Conservation (phyloP, 2,113 vertebrate genomes). For the Eulemur rufifrons region DNA sequence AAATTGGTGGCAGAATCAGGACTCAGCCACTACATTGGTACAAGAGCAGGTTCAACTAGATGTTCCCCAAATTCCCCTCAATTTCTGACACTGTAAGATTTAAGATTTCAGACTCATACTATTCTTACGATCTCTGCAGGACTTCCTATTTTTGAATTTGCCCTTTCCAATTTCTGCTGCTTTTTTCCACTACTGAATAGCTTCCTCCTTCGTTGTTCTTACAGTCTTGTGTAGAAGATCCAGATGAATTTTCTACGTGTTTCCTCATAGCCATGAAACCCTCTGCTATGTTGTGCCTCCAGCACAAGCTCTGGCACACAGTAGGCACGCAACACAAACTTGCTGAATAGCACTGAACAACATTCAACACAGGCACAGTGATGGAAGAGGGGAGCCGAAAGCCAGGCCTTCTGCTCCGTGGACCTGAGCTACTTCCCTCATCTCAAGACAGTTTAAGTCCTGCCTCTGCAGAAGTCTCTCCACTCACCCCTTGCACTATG, state of each 20-base stretch:
- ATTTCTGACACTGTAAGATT: background rate
- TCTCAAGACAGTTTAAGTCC: background rate
- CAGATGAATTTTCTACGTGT: background rate
- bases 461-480: background rate
- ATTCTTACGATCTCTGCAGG: background rate
- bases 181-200: background rate
- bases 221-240: background rate
- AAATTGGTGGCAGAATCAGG: background rate
- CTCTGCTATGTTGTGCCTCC: background rate
- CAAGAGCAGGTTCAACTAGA: background rate
- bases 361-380: background rate
- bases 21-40: background rate
- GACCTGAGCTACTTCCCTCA: background rate
- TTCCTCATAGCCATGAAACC: background rate
- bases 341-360: background rate
- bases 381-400: background rate
- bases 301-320: background rate
- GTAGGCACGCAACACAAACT: background rate
- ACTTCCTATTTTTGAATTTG: background rate
- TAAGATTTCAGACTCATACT: background rate
- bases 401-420: background rate
- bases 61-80: background rate
- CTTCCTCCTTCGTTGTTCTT: background rate
- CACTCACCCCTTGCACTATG: background rate
- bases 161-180: background rate